phyloP scores from a whole-genome alignment of 2,888 invertebrate species.

The Cecidostiba fungosa region DNA sequence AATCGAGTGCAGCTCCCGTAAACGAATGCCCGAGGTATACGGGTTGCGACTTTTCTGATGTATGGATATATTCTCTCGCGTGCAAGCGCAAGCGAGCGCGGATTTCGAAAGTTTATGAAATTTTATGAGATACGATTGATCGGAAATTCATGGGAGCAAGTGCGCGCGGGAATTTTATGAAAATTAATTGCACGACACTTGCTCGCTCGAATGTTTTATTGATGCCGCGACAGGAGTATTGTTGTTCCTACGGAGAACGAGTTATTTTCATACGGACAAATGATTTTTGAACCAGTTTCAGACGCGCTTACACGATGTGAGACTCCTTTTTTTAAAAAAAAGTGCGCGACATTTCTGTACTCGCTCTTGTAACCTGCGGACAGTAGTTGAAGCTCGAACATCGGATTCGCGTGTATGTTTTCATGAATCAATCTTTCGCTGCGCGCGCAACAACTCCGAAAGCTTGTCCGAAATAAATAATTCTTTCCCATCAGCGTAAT shows the following conservation, averaged over 20 bases:
- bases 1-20: constrained; percentile 44
- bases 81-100: not conserved
- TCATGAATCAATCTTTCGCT: too few relatives aligned
- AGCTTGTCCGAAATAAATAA: too few relatives aligned
- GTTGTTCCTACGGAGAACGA: not conserved
- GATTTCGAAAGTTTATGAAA: constrained; percentile 52
- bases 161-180: constrained; percentile 35
- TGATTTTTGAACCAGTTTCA: not conserved
- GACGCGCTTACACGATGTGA: not conserved
- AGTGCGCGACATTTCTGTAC: too few relatives aligned
- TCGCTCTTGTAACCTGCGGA: too few relatives aligned
- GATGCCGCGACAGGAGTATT: constrained; percentile 7
- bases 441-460: too few relatives aligned
- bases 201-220: constrained; percentile 56
- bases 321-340: too few relatives aligned
- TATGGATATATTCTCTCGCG: constrained; percentile 35
- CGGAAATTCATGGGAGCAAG: constrained; percentile 27
- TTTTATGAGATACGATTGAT: constrained; percentile 51
- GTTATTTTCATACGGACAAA: not conserved
- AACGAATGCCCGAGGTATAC: constrained; percentile 26
- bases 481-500: too few relatives aligned
- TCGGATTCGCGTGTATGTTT: too few relatives aligned
- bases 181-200: constrained; percentile 58
- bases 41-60: constrained; percentile 19
- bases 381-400: too few relatives aligned